Conservation (phyloP, 2,797 vertebrate genomes). For the Pelobates cultripes region DNA sequence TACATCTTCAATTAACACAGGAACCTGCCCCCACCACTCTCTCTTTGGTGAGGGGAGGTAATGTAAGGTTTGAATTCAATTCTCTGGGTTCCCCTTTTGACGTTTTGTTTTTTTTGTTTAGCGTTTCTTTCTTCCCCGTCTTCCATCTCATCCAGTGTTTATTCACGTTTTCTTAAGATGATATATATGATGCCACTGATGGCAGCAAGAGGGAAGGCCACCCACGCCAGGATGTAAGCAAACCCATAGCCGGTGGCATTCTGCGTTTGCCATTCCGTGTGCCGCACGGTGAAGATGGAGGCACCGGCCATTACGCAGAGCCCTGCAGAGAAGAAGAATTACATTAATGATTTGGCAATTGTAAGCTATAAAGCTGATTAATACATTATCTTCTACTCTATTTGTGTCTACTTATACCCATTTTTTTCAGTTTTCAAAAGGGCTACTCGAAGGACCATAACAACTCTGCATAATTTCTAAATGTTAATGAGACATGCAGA, state of each 20-base stretch:
- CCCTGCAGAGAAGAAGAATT: conserved; percentile 67
- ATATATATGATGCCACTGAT: conserved; percentile 91
- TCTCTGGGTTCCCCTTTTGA: conserved; percentile 60
- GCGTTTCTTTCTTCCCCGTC: conserved; percentile 62
- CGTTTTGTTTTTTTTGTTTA: conserved; percentile 52
- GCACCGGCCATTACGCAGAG: conserved; percentile 92
- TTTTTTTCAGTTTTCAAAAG: too few relatives aligned
- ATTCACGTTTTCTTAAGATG: conserved; percentile 93
- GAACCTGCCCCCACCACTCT: conserved; percentile 67
- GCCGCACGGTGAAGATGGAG: conserved; percentile 92
- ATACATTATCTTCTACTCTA: too few relatives aligned
- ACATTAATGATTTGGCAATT: too few relatives aligned
- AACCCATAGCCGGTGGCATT: conserved; percentile 76
- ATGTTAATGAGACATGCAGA: too few relatives aligned
- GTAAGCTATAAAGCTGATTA: too few relatives aligned
- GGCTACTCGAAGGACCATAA: too few relatives aligned
- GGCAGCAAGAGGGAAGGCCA: conserved; percentile 89
- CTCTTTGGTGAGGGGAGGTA: conserved; percentile 60
- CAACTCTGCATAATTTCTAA: too few relatives aligned
- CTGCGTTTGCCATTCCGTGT: conserved; percentile 62
- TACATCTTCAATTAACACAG: conserved; percentile 96
- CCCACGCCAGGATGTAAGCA: conserved; percentile 92
- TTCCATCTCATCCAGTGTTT: conserved; percentile 57
- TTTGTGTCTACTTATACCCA: too few relatives aligned
- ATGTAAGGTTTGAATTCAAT: conserved; percentile 67